Evolutionary conservation across 2,113 vertebrate genomes (phyloP), one percentile per base, ranked within the genome.

Genomic region (Hyaena hyaena): DNA sequence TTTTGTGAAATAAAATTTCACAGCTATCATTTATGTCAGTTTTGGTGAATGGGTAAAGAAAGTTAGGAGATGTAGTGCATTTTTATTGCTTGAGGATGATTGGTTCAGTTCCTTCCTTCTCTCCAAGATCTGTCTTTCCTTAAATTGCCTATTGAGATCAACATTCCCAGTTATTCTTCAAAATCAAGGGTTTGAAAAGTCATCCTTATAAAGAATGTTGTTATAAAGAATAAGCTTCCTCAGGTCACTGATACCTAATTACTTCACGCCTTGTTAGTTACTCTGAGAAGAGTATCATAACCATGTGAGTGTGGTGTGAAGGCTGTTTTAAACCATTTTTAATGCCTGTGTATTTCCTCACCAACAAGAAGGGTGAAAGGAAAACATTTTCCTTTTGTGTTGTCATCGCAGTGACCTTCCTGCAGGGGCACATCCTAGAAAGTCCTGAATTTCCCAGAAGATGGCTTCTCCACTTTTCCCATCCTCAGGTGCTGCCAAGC

Each of bases 401-500:
- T 9, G 0, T 63, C 3, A 24, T 84, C 50, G n/a, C 48, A 12
- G 10, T 33, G 58, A 85, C 23, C 11, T 28, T 50, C 45, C 31
- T 71, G 58, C 39, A 61, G 48, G 48, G 63, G 24, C 43, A 48
- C 5, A n/a, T 71, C 43, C 12, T 1, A 28, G 66, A 19, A 83
- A 77, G 66, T 45, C 2, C 45, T 26, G 24, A 15, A 45, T 33
- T 39, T 69, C 80, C 53, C 10, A 8, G 12, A 55, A 50, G n/a
- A 21, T 7, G 33, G 39, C 73, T 55, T 45, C 68, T 87, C 53
- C 8, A 17, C 33, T 83, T 68, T 39, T 14, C 80, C 50, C 68
- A 0, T n/a, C 50, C 79, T 16, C 14, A 0, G 7, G 0, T 17
- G 2, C 45, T 43, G 0, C 68, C 35, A 16, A n/a, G n/a, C 48